These are phyloP conservation scores for Oryzias sinensis DNA, from an alignment of 2,797 vertebrate genomes.

Conservation along the genomic window DNA sequence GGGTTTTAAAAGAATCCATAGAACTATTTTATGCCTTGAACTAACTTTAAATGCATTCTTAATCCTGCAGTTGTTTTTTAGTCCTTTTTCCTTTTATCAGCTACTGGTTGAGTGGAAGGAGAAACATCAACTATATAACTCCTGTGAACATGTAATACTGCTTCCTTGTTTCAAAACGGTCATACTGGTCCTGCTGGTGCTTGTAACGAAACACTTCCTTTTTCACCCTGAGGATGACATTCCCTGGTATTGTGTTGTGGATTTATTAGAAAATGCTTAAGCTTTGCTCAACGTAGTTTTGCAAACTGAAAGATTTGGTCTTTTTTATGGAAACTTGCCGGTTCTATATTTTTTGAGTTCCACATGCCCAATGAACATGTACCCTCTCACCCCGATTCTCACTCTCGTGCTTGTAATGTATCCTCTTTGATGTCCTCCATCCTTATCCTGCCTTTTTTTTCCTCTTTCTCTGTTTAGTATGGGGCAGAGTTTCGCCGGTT, in stretches of 20 bases:
- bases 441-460: constrained; percentile 11
- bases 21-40: no score
- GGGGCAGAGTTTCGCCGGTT: constrained; percentile 97
- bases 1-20: no score
- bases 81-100: no score
- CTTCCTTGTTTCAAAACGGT: background rate
- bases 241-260: constrained; percentile 1
- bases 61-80: no score
- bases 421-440: constrained; percentile 5
- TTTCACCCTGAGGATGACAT: background rate
- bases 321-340: no score
- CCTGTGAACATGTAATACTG: background rate
- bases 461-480: constrained; percentile 78
- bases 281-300: constrained; percentile 9
- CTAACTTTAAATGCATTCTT: no score
- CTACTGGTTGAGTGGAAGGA: no score
- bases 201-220: background rate
- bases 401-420: constrained; percentile 35
- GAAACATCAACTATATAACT: background rate
- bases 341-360: no score
- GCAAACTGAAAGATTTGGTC: background rate
- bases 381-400: constrained; percentile 26
- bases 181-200: background rate
- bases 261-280: constrained; percentile 5
- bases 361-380: constrained; percentile 7